These are phyloP conservation scores for Aleiodes alternator DNA, from an alignment of 2,888 invertebrate species.

Conservation along the genomic window DNA sequence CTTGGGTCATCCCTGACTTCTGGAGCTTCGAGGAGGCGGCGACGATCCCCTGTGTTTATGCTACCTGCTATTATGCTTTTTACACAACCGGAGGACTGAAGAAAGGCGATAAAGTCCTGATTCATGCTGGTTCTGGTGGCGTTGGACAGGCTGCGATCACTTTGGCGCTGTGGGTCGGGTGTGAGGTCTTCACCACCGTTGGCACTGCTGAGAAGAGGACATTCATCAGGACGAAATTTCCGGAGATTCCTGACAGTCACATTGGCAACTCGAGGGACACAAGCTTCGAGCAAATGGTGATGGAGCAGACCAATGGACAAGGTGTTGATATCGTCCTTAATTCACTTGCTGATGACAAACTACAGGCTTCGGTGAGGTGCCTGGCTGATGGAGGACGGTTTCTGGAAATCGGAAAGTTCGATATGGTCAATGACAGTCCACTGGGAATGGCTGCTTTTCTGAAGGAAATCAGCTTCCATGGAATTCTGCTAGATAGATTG, in stretches of 20 bases:
- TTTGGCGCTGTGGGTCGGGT: slow-evolving; percentile 79
- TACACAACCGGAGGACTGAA: slow-evolving; percentile 78
- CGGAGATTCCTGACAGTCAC: slow-evolving; percentile 78
- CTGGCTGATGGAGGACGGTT: slow-evolving; percentile 82
- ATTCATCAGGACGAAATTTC: slow-evolving; percentile 78
- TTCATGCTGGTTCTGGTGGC: slow-evolving; percentile 77
- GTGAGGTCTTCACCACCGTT: slow-evolving; percentile 81
- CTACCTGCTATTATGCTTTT: slow-evolving; percentile 80
- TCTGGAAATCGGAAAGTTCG: slow-evolving; percentile 91
- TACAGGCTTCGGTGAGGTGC: slow-evolving; percentile 83
- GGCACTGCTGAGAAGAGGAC: slow-evolving; percentile 78
- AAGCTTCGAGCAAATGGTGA: slow-evolving; percentile 91
- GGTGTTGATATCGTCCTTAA: slow-evolving; percentile 96
- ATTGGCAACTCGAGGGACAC: slow-evolving; percentile 89
- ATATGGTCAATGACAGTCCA: slow-evolving; percentile 82
- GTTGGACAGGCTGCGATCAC: slow-evolving; percentile 84
- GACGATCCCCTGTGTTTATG: slow-evolving; percentile 81
- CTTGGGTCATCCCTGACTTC: slow-evolving; percentile 78
- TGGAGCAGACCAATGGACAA: slow-evolving; percentile 86
- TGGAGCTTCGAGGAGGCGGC: slow-evolving; percentile 82
- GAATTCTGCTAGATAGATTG: slow-evolving; percentile 85
- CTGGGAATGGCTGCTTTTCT: slow-evolving; percentile 82
- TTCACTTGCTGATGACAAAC: slow-evolving; percentile 93
- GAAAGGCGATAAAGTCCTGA: slow-evolving; percentile 73
- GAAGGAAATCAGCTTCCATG: slow-evolving; percentile 85